Evolutionary conservation across 2,888 invertebrate species (phyloP).

Genomic region (Spodoptera picta): DNA sequence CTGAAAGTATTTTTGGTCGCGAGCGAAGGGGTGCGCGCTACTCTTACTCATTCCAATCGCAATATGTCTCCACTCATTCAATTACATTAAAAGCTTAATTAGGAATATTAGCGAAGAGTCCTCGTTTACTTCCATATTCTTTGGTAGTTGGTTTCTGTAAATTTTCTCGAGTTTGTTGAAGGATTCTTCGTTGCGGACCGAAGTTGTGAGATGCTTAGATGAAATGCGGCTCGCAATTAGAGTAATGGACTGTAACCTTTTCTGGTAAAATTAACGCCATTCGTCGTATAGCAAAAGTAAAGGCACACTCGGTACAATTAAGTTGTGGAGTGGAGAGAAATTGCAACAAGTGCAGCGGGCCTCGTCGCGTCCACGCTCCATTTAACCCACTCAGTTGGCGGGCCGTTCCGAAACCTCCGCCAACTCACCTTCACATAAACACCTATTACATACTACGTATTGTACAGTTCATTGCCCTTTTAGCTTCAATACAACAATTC

Average conservation of each 20-base stretch:
- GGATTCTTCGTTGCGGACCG: constrained; percentile 75
- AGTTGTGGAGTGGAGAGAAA: constrained; percentile 81
- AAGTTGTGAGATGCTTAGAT: constrained; percentile 85
- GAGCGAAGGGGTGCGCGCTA: constrained; percentile 67
- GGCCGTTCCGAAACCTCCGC: constrained; percentile 69
- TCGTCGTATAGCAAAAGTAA: constrained; percentile 80
- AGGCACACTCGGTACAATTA: constrained; percentile 82
- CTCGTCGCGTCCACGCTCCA: constrained; percentile 80
- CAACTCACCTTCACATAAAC: constrained; percentile 69
- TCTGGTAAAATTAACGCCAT: constrained; percentile 81
- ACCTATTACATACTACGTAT: constrained; percentile 58
- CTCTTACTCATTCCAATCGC: constrained; percentile 71
- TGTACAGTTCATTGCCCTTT: constrained; percentile 51
- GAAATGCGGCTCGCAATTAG: constrained; percentile 87
- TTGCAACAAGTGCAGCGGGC: constrained; percentile 86
- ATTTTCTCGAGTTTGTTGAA: constrained; percentile 83
- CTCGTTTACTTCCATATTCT: constrained; percentile 82
- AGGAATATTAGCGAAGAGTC: constrained; percentile 85
- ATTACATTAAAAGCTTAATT: constrained; percentile 88
- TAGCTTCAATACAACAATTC: constrained; percentile 38
- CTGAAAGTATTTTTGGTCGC: constrained; percentile 84
- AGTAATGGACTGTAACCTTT: constrained; percentile 86
- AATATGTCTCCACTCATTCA: constrained; percentile 84
- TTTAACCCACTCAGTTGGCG: constrained; percentile 82
- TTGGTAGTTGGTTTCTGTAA: constrained; percentile 79